A percentile compares a stretch with the other conserved stretches of the same genome.
phyloP scores from a whole-genome alignment of 2,888 invertebrate species.

The Andricus curvator region DNA sequence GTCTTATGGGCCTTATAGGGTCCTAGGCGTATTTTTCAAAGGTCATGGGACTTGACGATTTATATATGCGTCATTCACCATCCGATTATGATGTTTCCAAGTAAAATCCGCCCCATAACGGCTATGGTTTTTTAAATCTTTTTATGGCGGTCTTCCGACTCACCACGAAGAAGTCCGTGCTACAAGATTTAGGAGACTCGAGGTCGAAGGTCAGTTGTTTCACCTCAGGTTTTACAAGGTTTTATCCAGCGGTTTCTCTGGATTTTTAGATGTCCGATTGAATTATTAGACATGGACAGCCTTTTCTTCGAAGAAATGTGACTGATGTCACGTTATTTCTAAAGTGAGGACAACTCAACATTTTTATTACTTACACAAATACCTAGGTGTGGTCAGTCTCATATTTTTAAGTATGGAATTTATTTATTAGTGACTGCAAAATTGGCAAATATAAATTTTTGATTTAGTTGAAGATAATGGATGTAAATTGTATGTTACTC shows the following conservation, averaged over 20 bases:
- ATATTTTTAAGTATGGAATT: neutral
- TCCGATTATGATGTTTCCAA: slow-evolving; percentile 70
- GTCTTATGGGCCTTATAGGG: no score
- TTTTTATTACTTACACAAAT: neutral
- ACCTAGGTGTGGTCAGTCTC: neutral
- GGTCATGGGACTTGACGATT: slow-evolving; percentile 48
- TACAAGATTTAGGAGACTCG: neutral
- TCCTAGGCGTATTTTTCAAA: neutral
- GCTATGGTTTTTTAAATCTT: slow-evolving; percentile 51
- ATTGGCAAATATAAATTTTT: neutral
- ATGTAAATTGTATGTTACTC: neutral
- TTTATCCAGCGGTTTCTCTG: neutral
- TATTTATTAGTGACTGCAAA: neutral
- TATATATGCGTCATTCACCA: slow-evolving; percentile 58
- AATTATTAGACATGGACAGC: neutral
- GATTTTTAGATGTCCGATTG: neutral
- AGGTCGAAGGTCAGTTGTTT: neutral
- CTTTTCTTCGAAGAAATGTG: neutral
- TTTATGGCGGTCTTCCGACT: slow-evolving; percentile 8
- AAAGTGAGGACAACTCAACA: neutral
- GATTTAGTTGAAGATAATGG: neutral
- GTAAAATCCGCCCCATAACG: slow-evolving; percentile 61
- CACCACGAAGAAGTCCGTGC: neutral
- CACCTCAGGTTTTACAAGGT: neutral
- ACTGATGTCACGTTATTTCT: neutral